Percentiles rank a stretch among this genome's conserved stretches.
These are phyloP conservation scores for Bufotes viridis DNA, from an alignment of 2,797 vertebrate species.

Conservation along the genomic window DNA sequence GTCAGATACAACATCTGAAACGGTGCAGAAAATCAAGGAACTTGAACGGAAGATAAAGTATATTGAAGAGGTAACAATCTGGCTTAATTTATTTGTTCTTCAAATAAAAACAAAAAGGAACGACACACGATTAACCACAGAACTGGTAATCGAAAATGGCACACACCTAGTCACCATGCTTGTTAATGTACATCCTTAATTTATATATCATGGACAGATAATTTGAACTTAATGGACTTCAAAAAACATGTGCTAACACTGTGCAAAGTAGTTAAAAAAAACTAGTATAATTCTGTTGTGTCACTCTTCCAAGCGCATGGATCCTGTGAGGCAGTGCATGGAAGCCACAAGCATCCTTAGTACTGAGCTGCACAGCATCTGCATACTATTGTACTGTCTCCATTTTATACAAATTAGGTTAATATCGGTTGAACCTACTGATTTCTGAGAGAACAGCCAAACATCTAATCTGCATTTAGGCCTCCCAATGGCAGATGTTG, in stretches of 20 bases:
- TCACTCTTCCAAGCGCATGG: not conserved
- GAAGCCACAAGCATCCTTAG: not conserved
- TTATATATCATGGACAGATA: no score
- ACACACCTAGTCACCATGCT: no score
- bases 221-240: no score
- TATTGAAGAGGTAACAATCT: constrained; percentile 72
- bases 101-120: not conserved
- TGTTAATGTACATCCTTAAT: no score
- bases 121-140: not conserved
- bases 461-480: no score
- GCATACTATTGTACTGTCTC: no score
- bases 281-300: not conserved
- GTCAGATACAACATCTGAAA: constrained; percentile 63
- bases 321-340: not conserved
- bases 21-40: constrained; percentile 71
- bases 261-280: no score
- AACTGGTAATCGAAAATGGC: not conserved
- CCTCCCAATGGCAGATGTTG: no score
- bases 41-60: constrained; percentile 71
- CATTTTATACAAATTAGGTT: no score
- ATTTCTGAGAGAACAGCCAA: no score
- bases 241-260: no score
- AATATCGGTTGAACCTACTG: no score
- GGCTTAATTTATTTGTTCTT: not conserved
- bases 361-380: not conserved